Base-by-base conservation (phyloP, 2,888 invertebrate genomes). In the Eurois occulta region DNA sequence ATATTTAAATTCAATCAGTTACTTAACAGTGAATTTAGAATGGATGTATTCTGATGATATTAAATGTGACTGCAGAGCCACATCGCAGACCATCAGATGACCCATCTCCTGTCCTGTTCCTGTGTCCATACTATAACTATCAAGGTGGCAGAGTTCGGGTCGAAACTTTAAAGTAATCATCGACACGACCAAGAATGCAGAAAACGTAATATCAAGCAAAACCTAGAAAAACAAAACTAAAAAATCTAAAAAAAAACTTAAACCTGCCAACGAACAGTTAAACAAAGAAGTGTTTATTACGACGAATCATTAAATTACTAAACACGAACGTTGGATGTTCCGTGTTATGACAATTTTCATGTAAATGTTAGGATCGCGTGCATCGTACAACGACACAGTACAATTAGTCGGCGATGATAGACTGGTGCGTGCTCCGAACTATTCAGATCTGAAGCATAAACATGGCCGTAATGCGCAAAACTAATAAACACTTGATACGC, bases 321-420 rank as follows among this genome's bases (percentile, higher is more conserved):
- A 87, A 85, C 85, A 87, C 83, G 83, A 71, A 67, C 78, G 68
- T 55, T 62, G 46, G 74, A 77, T 71, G 87, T 89, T 88, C 88
- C 87, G 86, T 89, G 86, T 89, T 88, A 90, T 91, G 91, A 88
- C 83, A 76, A 85, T 89, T 91, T 91, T 88, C 88, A 91, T 89
- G 87, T 92, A 90, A 92, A 93, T 91, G 90, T 85, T 87, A 78
- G 82, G 81, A 91, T 93, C 87, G 93, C 91, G 92, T 92, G 92
- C 78, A 46, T 69, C 72, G 86, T 87, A 74, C 89, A 87, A 86
- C 85, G 84, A 88, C 83, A 85, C 78, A 74, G 73, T 80, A 84
- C 85, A 88, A 91, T 91, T 91, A 91, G 84, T 74, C 77, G 65
- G 83, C 89, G 90, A 89, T 89, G 90, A 91, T 91, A 91, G 88